These are phyloP conservation scores for Agrochola lychnidis DNA, from an alignment of 2,888 invertebrate species.

Conservation along the genomic window DNA sequence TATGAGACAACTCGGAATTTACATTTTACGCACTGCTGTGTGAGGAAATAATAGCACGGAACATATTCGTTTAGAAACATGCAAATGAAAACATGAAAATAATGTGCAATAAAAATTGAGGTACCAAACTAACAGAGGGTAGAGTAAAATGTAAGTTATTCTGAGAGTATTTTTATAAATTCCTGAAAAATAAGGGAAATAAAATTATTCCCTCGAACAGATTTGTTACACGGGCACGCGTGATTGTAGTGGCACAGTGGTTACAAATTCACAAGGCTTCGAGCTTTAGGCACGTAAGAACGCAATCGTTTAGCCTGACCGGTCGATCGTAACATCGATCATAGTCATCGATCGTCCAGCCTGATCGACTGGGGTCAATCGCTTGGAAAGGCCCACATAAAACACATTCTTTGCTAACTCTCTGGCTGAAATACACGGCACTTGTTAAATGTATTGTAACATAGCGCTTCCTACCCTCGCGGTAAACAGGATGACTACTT, in stretches of 20 bases:
- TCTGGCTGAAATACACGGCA: slow-evolving; percentile 25
- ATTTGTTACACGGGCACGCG: not conserved
- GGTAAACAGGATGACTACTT: slow-evolving; percentile 38
- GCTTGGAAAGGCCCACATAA: slow-evolving; percentile 44
- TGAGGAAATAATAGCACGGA: slow-evolving; percentile 14
- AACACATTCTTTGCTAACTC: slow-evolving; percentile 40
- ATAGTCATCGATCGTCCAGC: slow-evolving; percentile 51
- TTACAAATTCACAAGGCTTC: slow-evolving; percentile 12
- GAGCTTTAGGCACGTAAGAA: slow-evolving; percentile 33
- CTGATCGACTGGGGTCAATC: slow-evolving; percentile 45
- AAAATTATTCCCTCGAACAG: not conserved
- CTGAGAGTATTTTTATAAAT: not conserved
- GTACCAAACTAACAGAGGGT: too few species aligned
- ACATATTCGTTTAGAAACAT: slow-evolving; percentile 1
- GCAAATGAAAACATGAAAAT: not conserved
- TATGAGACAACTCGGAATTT: slow-evolving; percentile 55
- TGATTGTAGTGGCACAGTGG: slow-evolving; percentile 1
- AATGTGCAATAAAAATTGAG: not conserved
- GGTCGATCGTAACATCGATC: slow-evolving; percentile 47
- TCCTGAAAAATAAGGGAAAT: not conserved
- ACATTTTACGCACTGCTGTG: slow-evolving; percentile 39
- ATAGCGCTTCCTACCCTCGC: slow-evolving; percentile 22
- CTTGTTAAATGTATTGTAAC: slow-evolving; percentile 46
- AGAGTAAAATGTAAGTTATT: not conserved
- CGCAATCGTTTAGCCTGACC: slow-evolving; percentile 34